Percentiles rank a stretch among this genome's conserved stretches.
Conservation (phyloP, 2,113 vertebrate species). For the Mustelus asterias region DNA sequence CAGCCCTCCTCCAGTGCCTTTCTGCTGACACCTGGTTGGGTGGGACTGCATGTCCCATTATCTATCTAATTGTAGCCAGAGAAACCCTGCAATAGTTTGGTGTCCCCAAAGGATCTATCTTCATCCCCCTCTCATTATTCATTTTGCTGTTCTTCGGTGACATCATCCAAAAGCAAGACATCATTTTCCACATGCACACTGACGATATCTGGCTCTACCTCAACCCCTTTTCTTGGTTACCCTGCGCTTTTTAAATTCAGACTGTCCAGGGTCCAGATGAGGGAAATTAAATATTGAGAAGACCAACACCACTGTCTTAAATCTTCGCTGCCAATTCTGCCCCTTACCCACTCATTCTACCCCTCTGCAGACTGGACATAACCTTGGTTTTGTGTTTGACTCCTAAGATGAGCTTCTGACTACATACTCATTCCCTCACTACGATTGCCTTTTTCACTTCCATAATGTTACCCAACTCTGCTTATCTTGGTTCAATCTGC, state of each 20-base stretch:
- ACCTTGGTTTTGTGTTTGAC: neutral
- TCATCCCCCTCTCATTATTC: neutral
- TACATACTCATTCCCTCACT: neutral
- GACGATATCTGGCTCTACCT: neutral
- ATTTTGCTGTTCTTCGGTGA: neutral
- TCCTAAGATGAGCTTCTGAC: neutral
- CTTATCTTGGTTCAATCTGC: too few species aligned
- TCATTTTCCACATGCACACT: neutral
- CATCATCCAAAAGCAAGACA: too few species aligned
- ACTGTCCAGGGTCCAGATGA: neutral
- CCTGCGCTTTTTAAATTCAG: neutral
- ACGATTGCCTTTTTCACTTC: too few species aligned
- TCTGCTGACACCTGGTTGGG: neutral
- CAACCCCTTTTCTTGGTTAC: neutral
- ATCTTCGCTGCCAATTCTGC: too few species aligned
- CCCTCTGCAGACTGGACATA: neutral
- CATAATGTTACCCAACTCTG: too few species aligned
- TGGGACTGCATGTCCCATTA: neutral
- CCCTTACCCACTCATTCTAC: neutral
- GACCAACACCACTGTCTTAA: neutral
- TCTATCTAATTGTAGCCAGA: neutral
- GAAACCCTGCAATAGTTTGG: neutral
- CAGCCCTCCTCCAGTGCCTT: neutral
- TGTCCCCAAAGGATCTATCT: neutral
- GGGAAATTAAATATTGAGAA: neutral